Evolutionary conservation across 2,797 vertebrate genomes (phyloP).

Genomic region (Pseudochirops corinnae): DNA sequence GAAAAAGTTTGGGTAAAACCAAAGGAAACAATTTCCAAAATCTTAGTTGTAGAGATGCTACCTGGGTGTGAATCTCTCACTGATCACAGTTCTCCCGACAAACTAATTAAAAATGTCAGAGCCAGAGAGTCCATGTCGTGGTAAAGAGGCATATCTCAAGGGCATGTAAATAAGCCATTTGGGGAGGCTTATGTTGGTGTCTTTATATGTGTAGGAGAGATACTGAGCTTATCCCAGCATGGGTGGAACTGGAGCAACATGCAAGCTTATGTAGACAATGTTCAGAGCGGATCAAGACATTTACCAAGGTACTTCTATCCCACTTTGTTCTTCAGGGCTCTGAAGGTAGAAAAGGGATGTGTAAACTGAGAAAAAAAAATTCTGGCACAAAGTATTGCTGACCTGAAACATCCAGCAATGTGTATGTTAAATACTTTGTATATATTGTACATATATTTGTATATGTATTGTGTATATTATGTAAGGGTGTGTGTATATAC

Average conservation of each 20-base stretch:
- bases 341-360: constrained; percentile 38
- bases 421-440: background rate
- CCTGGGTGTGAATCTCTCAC: background rate
- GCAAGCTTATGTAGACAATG: constrained; percentile 70
- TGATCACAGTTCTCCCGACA: background rate
- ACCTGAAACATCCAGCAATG: background rate
- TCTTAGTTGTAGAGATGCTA: constrained; percentile 4
- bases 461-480: background rate
- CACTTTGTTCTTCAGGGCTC: constrained; percentile 46
- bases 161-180: constrained; percentile 75
- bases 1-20: background rate
- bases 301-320: constrained; percentile 66
- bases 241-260: constrained; percentile 69
- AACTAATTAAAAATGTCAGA: constrained; percentile 29
- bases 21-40: constrained; percentile 25
- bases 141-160: constrained; percentile 61
- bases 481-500: background rate
- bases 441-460: background rate
- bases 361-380: constrained; percentile 8
- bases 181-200: constrained; percentile 76
- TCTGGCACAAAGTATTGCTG: background rate
- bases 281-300: constrained; percentile 72
- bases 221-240: constrained; percentile 74
- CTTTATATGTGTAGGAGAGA: constrained; percentile 68
- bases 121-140: background rate